Evolutionary conservation across 2,888 invertebrate genomes (phyloP), one percentile per base, ranked within the genome.

Genomic region (Troglohyphantes excavatus): DNA sequence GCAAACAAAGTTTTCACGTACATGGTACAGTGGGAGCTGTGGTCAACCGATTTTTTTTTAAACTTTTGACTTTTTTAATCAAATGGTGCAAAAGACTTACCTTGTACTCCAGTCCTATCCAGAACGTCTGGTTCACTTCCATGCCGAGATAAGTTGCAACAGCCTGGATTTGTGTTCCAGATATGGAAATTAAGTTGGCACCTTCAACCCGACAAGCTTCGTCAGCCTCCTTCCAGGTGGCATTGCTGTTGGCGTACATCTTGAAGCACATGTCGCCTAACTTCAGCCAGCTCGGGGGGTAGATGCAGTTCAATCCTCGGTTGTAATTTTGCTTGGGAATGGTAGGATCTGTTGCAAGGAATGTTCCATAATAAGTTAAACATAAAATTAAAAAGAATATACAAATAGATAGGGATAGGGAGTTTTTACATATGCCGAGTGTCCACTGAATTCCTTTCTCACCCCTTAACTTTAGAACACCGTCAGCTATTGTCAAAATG

Each of bases 251-350:
- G 1, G 33, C 61, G 13, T 70, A 90, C 59, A 90, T 46, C 61
- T 88, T 78, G 73, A 83, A 90, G 17, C 90, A 90, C 43, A 70
- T 68, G 21, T 53, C 11, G 9, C 46, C 83, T 11, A 81, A 53
- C 26, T 79, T 83, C 0, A 90, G 39, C 81, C 83, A 90, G 5
- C 87, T 84, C n/a, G 76, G 19, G 1, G 81, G 82, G 1, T 79
- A 43, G 5, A 83, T 26, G 67, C 87, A 90, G 21, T 70, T 39
- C 3, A 75, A n/a, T 2, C 65, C 59, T 3, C 65, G 67, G 5
- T 78, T 53, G 27, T 72, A 79, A 1, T 39, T 21, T 2, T 83
- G 90, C 9, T 68, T 6, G 6, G 72, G 72, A 0, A 90, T 17
- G 2, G 78, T 21, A 0, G 78, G 72, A 72, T 84, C 84, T 85